These are phyloP conservation scores for Glossosoma conforme DNA, from an alignment of 1,140 invertebrate genomes.

Conservation along the genomic window DNA sequence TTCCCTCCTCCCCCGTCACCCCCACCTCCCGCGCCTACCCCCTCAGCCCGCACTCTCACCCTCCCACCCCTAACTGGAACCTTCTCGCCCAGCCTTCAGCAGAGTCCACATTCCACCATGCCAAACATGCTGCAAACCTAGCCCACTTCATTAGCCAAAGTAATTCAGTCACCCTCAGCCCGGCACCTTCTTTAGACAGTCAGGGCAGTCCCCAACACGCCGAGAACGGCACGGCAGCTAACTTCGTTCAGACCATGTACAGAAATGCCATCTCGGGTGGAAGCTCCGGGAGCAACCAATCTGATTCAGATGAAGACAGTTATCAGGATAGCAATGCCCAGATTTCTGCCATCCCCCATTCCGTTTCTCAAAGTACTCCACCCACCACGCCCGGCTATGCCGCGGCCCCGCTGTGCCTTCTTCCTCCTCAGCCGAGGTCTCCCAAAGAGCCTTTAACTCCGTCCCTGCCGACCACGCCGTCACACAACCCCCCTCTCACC, in stretches of 20 bases:
- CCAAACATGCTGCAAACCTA: constrained; percentile 54
- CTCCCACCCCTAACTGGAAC: constrained; percentile 72
- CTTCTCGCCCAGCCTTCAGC: constrained; percentile 54
- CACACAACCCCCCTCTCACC: constrained; percentile 42
- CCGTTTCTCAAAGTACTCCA: constrained; percentile 48
- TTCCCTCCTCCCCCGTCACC: constrained; percentile 79
- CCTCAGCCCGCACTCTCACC: constrained; percentile 69
- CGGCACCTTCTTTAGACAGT: constrained; percentile 82
- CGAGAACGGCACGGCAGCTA: constrained; percentile 73
- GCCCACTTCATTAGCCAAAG: constrained; percentile 62
- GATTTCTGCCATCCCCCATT: constrained; percentile 39
- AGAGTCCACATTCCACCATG: constrained; percentile 57
- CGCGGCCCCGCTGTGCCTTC: constrained; percentile 41
- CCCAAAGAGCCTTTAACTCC: constrained; percentile 38
- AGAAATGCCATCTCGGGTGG: constrained; percentile 26
- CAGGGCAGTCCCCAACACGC: constrained; percentile 78
- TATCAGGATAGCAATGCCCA: constrained; percentile 36
- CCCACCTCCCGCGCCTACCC: constrained; percentile 74
- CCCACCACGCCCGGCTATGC: constrained; percentile 57
- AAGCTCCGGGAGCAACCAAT: constrained; percentile 65
- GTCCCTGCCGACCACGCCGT: constrained; percentile 43
- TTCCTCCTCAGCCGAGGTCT: constrained; percentile 40
- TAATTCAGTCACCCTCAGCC: constrained; percentile 84
- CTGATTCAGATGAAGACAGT: constrained; percentile 71
- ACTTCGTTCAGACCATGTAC: constrained; percentile 68